Conservation (phyloP, 2,113 vertebrate species). For the Echinops telfairi region DNA sequence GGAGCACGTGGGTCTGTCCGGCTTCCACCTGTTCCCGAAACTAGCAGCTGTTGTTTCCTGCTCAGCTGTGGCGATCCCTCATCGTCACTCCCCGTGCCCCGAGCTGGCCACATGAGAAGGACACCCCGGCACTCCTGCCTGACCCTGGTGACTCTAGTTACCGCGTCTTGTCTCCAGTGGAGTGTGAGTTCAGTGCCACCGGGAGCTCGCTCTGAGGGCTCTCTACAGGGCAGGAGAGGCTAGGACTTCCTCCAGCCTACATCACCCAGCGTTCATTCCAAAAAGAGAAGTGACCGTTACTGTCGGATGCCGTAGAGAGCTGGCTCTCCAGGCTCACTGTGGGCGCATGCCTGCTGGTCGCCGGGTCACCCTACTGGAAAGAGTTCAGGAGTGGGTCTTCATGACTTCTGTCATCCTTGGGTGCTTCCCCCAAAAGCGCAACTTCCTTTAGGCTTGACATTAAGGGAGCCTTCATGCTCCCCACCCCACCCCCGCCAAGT, state of each 20-base stretch:
- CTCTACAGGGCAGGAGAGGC: not conserved
- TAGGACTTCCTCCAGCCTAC: not conserved
- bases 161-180: not conserved
- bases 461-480: not conserved
- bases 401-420: not conserved
- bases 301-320: not conserved
- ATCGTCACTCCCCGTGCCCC: not conserved
- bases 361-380: not conserved
- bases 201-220: not conserved
- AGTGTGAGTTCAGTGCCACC: not conserved
- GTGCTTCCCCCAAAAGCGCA: not conserved
- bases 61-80: conserved; percentile 57
- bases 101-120: not conserved
- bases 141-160: not conserved
- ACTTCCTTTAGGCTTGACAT: not conserved
- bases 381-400: not conserved
- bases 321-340: not conserved
- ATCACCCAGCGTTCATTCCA: not conserved
- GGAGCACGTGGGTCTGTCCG: not conserved
- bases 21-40: conserved; percentile 52
- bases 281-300: not conserved
- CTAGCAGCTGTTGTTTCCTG: conserved; percentile 45
- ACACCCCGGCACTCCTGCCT: not conserved
- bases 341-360: not conserved
- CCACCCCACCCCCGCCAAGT: no score